Evolutionary conservation across 2,113 vertebrate species (phyloP), one percentile per base, ranked within the genome.

Genomic region (Callorhinus ursinus): DNA sequence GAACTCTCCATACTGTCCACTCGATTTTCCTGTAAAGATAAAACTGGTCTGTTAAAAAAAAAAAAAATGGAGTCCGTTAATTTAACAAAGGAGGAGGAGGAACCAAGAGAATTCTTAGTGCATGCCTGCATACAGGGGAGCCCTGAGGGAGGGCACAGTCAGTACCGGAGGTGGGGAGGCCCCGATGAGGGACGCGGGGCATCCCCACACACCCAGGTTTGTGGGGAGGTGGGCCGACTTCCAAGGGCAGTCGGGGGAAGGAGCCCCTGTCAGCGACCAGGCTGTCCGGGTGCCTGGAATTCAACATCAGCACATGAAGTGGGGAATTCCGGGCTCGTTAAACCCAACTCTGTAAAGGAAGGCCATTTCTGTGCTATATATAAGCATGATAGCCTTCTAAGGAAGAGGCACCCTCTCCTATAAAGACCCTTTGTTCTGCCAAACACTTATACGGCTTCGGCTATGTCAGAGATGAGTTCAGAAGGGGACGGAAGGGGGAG

Each of bases 231-330:
- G 31, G 26, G 19, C 22, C 59, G 19, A 61, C 46, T 31, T 51
- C 39, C n/a, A 31, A 31, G 76, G 28, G 12, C 28, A 79, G 69
- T 1, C 59, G n/a, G 16, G 22, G 9, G 24, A 16, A 67, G 51
- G 18, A 79, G 46, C 2, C 42, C 19, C 7, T 0, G 1, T 19
- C 22, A 53, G 88, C 8, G 9, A 36, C 39, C 39, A n/a, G 26
- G 13, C 2, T 31, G 13, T 3, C 22, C 1, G 0, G 3, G 26
- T 1, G 26, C 28, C 46, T 24, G 18, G 0, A 5, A 21, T 7
- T 42, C 67, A 82, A 55, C 33, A 36, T 2, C 26, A 12, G 18
- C 92, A 46, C 5, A 7, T 2, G 9, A 21, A 26, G n/a, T 4
- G 33, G 12, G 49, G 79, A 4, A 1, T 59, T 55, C 46, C 1